Conservation (phyloP, 2,113 vertebrate genomes). For the Hirundichthys speculiger region DNA sequence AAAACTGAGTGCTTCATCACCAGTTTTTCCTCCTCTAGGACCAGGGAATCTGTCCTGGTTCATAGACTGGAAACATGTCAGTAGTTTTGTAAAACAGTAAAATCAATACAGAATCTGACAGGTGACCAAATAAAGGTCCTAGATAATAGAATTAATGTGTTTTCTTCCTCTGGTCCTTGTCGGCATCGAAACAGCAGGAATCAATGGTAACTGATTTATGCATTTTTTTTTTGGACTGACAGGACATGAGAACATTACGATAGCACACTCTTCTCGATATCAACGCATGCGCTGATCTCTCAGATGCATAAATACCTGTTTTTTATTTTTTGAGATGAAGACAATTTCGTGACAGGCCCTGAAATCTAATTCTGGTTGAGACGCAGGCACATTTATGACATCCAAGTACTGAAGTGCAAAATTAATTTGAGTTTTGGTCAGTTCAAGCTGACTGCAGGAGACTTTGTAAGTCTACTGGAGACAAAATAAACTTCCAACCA, state of each 20-base stretch:
- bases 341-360: neutral
- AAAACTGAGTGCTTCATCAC: too few relatives aligned
- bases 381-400: too few relatives aligned
- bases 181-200: conserved; percentile 2
- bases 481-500: too few relatives aligned
- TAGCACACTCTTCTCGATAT: neutral
- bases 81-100: conserved; percentile 2
- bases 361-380: neutral
- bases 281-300: neutral
- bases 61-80: conserved; percentile 19
- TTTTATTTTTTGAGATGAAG: neutral
- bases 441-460: too few relatives aligned
- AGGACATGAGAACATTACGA: neutral
- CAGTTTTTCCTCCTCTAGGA: too few relatives aligned
- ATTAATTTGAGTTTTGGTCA: too few relatives aligned
- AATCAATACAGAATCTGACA: conserved; percentile 14
- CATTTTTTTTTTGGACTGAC: neutral
- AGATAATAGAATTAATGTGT: conserved; percentile 7
- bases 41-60: neutral
- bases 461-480: too few relatives aligned
- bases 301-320: neutral
- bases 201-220: conserved; percentile 15
- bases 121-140: conserved; percentile 12
- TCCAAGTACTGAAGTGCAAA: too few relatives aligned
- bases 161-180: conserved; percentile 7